A percentile compares a stretch with the other conserved stretches of the same genome.
phyloP scores from a whole-genome alignment of 23 tunicate species.

The Ciona savignyi region DNA sequence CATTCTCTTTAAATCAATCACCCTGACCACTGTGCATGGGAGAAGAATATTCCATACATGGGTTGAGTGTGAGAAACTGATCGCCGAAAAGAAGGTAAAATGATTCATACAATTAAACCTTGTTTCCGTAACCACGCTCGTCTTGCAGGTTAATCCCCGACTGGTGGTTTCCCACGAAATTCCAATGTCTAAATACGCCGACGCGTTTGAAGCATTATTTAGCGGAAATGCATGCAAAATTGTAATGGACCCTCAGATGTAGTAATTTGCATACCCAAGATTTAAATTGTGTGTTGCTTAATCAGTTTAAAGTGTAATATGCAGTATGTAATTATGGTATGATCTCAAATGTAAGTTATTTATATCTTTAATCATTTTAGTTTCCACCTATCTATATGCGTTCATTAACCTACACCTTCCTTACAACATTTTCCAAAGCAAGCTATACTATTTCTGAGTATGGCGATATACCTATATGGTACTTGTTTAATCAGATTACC shows the following conservation, averaged over 20 bases:
- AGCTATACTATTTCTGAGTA: too few species aligned
- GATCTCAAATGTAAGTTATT: too few species aligned
- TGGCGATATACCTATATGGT: too few species aligned
- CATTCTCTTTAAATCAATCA: constrained; percentile 82
- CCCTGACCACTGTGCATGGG: constrained; percentile 80
- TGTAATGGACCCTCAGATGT: constrained; percentile 86
- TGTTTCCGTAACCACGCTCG: background rate
- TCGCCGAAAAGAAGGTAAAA: constrained; percentile 53
- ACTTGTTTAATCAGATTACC: too few species aligned
- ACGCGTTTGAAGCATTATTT: constrained; percentile 64
- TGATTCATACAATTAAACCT: background rate
- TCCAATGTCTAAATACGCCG: constrained; percentile 47
- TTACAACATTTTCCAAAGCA: too few species aligned
- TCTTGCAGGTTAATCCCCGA: constrained; percentile 46
- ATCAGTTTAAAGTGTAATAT: too few species aligned
- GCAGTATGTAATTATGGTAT: too few species aligned
- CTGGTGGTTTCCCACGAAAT: constrained; percentile 71
- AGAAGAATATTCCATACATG: constrained; percentile 95
- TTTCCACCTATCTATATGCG: too few species aligned
- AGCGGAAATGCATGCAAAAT: constrained; percentile 81
- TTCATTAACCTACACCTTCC: too few species aligned
- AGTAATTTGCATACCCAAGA: too few species aligned
- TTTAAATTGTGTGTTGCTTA: too few species aligned
- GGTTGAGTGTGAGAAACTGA: constrained; percentile 89
- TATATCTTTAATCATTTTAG: too few species aligned